Percentiles rank a stretch among this genome's conserved stretches.
Conservation (phyloP, 2,888 invertebrate species). For the Netelia inedita region DNA sequence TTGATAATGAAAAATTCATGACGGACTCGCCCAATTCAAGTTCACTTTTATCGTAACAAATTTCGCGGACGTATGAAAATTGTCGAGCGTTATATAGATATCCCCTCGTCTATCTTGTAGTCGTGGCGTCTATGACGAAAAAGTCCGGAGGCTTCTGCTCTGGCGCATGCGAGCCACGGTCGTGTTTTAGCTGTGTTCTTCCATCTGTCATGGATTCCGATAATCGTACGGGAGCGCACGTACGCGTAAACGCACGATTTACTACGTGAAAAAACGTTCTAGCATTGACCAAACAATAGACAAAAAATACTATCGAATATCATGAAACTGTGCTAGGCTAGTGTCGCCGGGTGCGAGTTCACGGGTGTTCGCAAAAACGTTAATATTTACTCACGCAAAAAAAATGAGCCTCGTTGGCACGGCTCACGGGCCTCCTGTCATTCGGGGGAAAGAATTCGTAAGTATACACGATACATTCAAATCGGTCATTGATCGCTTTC, state of each 20-base stretch:
- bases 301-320: background rate
- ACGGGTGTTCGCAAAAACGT: slow-evolving; percentile 14
- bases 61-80: background rate
- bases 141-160: slow-evolving; percentile 74
- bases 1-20: background rate
- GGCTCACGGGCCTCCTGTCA: slow-evolving; percentile 77
- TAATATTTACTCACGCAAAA: slow-evolving; percentile 37
- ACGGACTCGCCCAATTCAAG: background rate
- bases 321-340: background rate
- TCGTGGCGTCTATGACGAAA: slow-evolving; percentile 57
- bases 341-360: background rate
- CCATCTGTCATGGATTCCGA: slow-evolving; percentile 83
- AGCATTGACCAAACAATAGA: background rate
- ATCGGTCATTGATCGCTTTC: slow-evolving; percentile 62
- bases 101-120: slow-evolving; percentile 58
- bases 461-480: slow-evolving; percentile 72
- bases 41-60: background rate
- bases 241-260: slow-evolving; percentile 78
- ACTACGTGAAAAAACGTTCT: slow-evolving; percentile 74
- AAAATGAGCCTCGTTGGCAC: slow-evolving; percentile 77
- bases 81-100: background rate
- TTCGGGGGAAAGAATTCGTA: slow-evolving; percentile 77
- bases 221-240: slow-evolving; percentile 80
- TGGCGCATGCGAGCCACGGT: background rate
- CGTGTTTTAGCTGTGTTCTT: slow-evolving; percentile 66